Conservation (phyloP, 2,797 vertebrate genomes). For the Aselliscus stoliczkanus region DNA sequence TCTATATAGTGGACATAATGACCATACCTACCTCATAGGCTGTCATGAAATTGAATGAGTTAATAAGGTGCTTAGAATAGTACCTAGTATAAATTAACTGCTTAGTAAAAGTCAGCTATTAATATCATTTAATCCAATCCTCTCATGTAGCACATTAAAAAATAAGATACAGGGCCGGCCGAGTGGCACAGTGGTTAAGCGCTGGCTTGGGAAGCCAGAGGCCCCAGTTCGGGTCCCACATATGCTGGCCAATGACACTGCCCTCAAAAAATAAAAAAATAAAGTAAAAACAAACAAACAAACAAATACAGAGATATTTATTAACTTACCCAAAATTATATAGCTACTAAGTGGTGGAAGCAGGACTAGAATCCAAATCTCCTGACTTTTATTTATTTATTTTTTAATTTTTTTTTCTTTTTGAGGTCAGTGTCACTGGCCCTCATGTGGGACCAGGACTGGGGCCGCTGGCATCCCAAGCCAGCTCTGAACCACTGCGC, state of each 20-base stretch:
- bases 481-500: no score
- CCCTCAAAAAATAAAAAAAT: no score
- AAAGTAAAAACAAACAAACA: no score
- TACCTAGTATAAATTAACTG: not conserved
- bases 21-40: not conserved
- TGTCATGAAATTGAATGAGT: not conserved
- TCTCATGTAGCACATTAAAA: not conserved
- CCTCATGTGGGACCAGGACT: no score
- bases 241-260: no score
- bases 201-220: no score
- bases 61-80: not conserved
- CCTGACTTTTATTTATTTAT: constrained; percentile 16
- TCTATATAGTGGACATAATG: not conserved
- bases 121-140: not conserved
- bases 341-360: not conserved
- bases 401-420: no score
- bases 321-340: not conserved
- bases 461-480: no score
- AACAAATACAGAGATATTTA: not conserved
- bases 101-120: constrained; percentile 15
- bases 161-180: no score
- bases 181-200: no score
- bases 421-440: no score
- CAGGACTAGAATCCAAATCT: not conserved
- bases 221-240: no score